These are phyloP conservation scores for Noctuana brunneofusca DNA, from an alignment of 2,888 invertebrate genomes.

Conservation along the genomic window DNA sequence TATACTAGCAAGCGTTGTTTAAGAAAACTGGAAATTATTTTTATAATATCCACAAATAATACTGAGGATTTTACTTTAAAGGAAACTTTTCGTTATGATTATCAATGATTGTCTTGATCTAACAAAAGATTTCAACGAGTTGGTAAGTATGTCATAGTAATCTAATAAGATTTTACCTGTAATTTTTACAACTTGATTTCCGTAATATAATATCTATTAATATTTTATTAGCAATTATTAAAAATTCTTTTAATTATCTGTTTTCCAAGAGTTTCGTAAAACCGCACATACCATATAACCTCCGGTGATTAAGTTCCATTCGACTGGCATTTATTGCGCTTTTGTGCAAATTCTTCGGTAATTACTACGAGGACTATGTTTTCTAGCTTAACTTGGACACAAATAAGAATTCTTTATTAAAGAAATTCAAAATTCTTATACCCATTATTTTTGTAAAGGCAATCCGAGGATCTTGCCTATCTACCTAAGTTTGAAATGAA, in stretches of 20 bases:
- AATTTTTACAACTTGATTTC: not conserved
- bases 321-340: constrained; percentile 23
- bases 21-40: no score
- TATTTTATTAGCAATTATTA: not conserved
- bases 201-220: not conserved
- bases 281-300: constrained; percentile 5
- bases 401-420: not conserved
- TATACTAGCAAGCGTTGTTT: no score
- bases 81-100: not conserved
- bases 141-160: not conserved
- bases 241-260: not conserved
- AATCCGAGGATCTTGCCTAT: no score
- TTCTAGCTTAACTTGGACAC: not conserved
- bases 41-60: no score
- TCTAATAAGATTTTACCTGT: not conserved
- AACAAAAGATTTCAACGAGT: constrained; percentile 61
- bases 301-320: constrained; percentile 36
- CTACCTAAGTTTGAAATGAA: no score
- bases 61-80: no score
- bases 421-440: no score
- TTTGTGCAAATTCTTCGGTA: constrained; percentile 21
- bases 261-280: constrained; percentile 16
- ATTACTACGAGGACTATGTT: not conserved
- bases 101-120: not conserved
- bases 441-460: no score